Percentiles rank a stretch among this genome's conserved stretches.
These are phyloP conservation scores for Phylloscopus trochiloides DNA, from an alignment of 2,113 vertebrate genomes.

Conservation along the genomic window DNA sequence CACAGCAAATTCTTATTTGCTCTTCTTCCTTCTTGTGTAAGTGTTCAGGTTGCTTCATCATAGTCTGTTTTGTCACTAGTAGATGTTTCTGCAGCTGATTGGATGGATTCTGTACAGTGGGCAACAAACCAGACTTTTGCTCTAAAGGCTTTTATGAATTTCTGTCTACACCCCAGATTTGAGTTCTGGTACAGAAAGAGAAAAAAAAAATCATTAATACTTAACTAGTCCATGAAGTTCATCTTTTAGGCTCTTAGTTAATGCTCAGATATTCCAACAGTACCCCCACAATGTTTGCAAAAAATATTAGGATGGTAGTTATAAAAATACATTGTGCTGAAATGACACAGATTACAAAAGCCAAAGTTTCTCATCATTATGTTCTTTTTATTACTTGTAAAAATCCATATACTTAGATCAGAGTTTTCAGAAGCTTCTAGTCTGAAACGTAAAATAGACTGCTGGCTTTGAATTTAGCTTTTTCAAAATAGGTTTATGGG, in stretches of 20 bases:
- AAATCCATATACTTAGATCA: not conserved
- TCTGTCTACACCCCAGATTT: not conserved
- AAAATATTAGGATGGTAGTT: not conserved
- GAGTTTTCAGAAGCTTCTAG: not conserved
- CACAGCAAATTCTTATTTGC: not conserved
- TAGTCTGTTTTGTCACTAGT: not conserved
- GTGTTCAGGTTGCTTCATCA: not conserved
- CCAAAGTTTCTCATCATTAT: not conserved
- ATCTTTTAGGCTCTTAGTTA: not conserved
- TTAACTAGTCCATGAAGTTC: not conserved
- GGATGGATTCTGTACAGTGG: not conserved
- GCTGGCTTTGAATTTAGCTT: not conserved
- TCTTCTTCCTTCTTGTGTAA: not conserved
- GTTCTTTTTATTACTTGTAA: not conserved
- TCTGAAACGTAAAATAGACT: not conserved
- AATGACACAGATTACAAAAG: not conserved
- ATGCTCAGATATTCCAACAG: not conserved
- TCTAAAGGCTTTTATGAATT: not conserved
- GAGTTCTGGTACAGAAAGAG: not conserved
- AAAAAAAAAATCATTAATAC: not conserved
- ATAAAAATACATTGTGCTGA: not conserved
- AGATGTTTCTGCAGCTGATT: not conserved
- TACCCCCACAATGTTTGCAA: not conserved
- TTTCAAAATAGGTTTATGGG: not conserved
- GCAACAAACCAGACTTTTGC: not conserved